Evolutionary conservation across 2,797 vertebrate species (phyloP), one percentile per base, ranked within the genome.

Genomic region (Gadopsis marmoratus): DNA sequence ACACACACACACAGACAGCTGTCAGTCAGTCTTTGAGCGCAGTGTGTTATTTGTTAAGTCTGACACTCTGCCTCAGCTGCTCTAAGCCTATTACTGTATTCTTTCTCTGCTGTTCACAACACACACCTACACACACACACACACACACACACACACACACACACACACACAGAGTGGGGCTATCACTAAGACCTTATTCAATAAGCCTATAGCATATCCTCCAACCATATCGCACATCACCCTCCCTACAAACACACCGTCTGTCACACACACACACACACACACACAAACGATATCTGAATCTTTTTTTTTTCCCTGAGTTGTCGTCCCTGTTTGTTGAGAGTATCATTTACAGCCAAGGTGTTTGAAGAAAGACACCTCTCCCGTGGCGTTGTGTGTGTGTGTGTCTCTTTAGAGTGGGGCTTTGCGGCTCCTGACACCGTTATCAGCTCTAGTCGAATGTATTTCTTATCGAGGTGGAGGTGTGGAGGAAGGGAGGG

Each of bases 391-490:
- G 93, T 78, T 81, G 64, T 78, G 77, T 85, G 81, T 81, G 74
- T 82, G 78, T 79, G 95, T 94, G 94, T 94, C 88, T 94, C 94
- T 96, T 95, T 93, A 94, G 94, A 96, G 92, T 84, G 91, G 96
- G 95, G 96, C 96, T 97, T 97, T 96, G 97, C 96, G 94, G 95
- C 95, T 95, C 95, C 94, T 87, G 93, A 95, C 93, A 90, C 90
- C 92, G 97, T 99, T 99, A 99, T 99, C 98, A 97, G 95, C 96
- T 96, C 95, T 95, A 97, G 96, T 98, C 97, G 96, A 98, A 98
- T 98, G 97, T 98, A 97, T 99, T 98, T 97, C 97, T 98, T 99
- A 98, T 97, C 95, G 76, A 93, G 93, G 91, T 90, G 87, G 88
- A 92, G 91, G 94, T 92, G 93, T 91, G 90, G 93, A 95, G 93